Evolutionary conservation across 2,113 vertebrate genomes (phyloP).

Genomic region (Catharus minimus): DNA sequence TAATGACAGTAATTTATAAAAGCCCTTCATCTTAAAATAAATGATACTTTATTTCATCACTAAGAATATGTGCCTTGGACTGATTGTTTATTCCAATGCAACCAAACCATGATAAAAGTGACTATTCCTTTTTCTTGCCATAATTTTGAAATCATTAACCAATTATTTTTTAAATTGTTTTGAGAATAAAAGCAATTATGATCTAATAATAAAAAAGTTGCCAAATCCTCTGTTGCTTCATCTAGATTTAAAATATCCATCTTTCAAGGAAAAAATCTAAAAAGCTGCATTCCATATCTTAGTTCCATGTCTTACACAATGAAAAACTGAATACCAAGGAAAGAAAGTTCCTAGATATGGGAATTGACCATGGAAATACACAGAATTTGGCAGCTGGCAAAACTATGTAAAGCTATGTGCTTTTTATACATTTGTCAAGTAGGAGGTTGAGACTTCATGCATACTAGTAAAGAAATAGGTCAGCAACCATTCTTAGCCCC

Average conservation of each 20-base stretch:
- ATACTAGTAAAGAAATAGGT: neutral
- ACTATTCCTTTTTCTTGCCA: neutral
- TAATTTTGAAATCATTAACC: neutral
- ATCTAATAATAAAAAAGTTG: neutral
- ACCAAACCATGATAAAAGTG: neutral
- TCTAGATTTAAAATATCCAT: neutral
- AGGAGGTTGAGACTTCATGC: neutral
- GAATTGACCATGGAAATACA: neutral
- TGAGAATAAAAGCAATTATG: neutral
- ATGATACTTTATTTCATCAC: neutral
- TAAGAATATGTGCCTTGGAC: neutral
- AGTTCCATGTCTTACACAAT: neutral
- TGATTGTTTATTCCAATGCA: neutral
- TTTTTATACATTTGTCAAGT: neutral
- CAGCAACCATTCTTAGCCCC: neutral
- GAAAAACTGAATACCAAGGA: neutral
- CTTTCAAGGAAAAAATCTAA: neutral
- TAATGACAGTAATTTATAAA: neutral
- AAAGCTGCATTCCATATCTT: neutral
- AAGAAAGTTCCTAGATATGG: neutral
- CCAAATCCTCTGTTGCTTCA: neutral
- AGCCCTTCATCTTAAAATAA: neutral
- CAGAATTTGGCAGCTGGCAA: neutral
- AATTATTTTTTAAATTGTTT: neutral
- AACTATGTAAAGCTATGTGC: neutral